Evolutionary conservation across 2,888 invertebrate genomes (phyloP).

Genomic region (Rotaria sp.): DNA sequence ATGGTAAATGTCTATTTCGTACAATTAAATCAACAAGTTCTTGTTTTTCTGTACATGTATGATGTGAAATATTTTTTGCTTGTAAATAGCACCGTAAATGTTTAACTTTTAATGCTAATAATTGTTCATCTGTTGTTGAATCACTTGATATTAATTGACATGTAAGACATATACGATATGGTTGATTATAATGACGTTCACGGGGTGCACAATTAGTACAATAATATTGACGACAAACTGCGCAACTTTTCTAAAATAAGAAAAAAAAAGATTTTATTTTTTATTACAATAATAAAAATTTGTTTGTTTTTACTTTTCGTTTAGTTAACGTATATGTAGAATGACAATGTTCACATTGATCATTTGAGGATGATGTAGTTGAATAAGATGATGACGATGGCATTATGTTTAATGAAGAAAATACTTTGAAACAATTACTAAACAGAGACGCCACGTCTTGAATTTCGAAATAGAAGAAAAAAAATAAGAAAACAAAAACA

Average conservation of each 20-base stretch:
- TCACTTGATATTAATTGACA: conserved; percentile 29
- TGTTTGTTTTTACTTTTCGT: background rate
- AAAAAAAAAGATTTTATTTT: background rate
- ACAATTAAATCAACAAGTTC: conserved; percentile 27
- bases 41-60: conserved; percentile 32
- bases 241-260: background rate
- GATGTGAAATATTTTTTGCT: conserved; percentile 13
- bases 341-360: conserved; percentile 27
- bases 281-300: background rate
- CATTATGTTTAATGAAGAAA: background rate
- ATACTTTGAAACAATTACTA: background rate
- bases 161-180: background rate
- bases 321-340: background rate
- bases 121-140: conserved; percentile 17
- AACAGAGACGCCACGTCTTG: background rate
- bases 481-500: background rate
- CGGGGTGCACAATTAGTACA: conserved; percentile 22
- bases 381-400: background rate
- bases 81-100: conserved; percentile 16
- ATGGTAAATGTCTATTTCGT: background rate
- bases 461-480: too few species aligned
- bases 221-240: background rate
- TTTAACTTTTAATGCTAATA: conserved; percentile 25
- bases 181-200: conserved; percentile 26
- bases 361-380: background rate